phyloP scores from a whole-genome alignment of 2,888 invertebrate genomes.

The Acronicta alni region DNA sequence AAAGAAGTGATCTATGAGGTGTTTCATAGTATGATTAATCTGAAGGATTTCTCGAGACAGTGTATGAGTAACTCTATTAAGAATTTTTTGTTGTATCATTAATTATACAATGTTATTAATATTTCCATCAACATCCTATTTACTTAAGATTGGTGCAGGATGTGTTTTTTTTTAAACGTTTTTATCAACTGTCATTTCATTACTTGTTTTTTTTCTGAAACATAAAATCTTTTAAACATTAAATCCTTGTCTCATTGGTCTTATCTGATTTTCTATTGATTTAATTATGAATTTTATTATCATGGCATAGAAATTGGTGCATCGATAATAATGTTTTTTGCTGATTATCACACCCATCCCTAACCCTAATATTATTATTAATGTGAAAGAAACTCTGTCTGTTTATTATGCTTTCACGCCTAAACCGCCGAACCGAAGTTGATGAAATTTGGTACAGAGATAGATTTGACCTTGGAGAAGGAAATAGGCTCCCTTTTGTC shows the following conservation, averaged over 20 bases:
- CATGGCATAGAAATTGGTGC: no score
- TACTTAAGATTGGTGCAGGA: not conserved
- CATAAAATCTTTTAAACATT: not conserved
- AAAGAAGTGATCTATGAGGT: not conserved
- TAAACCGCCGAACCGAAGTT: no score
- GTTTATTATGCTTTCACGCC: no score
- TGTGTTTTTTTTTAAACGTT: not conserved
- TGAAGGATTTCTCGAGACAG: conserved; percentile 6
- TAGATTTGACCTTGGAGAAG: no score
- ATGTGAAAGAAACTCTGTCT: no score
- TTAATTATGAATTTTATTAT: no score
- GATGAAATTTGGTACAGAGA: no score
- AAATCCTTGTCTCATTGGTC: not conserved
- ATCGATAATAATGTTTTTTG: no score
- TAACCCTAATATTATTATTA: no score
- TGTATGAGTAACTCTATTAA: conserved; percentile 10
- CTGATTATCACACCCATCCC: no score
- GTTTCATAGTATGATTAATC: conserved; percentile 2
- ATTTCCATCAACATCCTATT: not conserved
- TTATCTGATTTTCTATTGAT: not conserved
- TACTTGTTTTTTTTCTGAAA: not conserved
- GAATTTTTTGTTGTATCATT: conserved; percentile 10
- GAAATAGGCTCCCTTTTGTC: no score
- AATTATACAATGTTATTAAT: conserved; percentile 6
- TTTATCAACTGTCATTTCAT: not conserved